Conservation (phyloP, 2,113 vertebrate species). For the Cyanistes caeruleus region DNA sequence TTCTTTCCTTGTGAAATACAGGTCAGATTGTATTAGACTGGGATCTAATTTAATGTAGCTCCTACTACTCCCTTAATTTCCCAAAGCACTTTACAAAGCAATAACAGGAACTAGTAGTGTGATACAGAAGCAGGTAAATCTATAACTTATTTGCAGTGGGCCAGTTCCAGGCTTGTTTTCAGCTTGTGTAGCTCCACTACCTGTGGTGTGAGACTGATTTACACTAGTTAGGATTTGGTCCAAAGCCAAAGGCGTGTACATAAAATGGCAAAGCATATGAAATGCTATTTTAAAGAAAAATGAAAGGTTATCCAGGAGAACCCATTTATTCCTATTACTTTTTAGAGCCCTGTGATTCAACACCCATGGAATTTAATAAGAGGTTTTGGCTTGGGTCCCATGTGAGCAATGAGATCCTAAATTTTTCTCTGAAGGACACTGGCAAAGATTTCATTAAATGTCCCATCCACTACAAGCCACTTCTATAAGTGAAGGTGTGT, state of each 20-base stretch:
- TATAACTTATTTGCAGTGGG: background rate
- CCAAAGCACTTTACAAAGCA: constrained; percentile 8
- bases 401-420: background rate
- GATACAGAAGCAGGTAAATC: background rate
- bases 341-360: background rate
- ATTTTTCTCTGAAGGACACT: background rate
- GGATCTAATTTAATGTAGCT: constrained; percentile 7
- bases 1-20: constrained; percentile 9
- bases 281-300: background rate
- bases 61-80: constrained; percentile 1
- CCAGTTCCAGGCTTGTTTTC: background rate
- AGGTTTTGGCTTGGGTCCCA: background rate
- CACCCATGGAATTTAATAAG: background rate
- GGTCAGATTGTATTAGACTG: background rate
- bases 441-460: background rate
- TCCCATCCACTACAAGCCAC: background rate
- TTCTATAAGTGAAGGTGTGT: background rate
- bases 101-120: background rate
- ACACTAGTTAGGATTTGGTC: background rate
- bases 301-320: background rate
- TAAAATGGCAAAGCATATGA: background rate
- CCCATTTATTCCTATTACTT: background rate
- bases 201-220: background rate
- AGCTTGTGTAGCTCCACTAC: background rate
- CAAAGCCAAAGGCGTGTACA: background rate